Evolutionary conservation across 1,140 invertebrate genomes (phyloP).

Genomic region (Cotesia vestalis): DNA sequence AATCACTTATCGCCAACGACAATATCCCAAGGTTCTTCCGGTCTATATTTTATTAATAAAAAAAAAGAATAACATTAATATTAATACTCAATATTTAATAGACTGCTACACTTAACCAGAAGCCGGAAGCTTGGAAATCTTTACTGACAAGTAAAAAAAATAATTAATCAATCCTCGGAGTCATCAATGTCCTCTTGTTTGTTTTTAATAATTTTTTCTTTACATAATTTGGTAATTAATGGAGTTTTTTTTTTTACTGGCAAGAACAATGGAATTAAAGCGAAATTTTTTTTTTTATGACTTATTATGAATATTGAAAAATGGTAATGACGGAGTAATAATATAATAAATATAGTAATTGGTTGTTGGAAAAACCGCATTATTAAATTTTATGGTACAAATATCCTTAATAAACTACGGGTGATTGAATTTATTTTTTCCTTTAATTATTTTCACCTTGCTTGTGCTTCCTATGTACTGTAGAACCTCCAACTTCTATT

Average conservation of each 20-base stretch:
- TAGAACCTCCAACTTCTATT: slow-evolving; percentile 4
- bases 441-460: slow-evolving; percentile 31
- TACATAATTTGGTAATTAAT: too few relatives aligned
- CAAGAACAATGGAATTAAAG: too few relatives aligned
- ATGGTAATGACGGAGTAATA: not conserved
- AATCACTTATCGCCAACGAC: slow-evolving; percentile 3
- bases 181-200: too few relatives aligned
- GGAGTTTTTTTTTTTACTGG: too few relatives aligned
- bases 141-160: too few relatives aligned
- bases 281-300: too few relatives aligned
- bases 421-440: slow-evolving; percentile 20
- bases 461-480: slow-evolving; percentile 20
- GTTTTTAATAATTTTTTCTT: too few relatives aligned
- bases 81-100: too few relatives aligned
- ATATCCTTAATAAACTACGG: not conserved
- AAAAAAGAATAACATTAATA: not conserved
- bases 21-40: slow-evolving; percentile 22
- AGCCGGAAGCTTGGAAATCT: too few relatives aligned
- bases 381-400: slow-evolving; percentile 3
- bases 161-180: too few relatives aligned
- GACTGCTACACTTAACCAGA: too few relatives aligned
- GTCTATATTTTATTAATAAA: not conserved
- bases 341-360: not conserved
- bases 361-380: not conserved
- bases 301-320: too few relatives aligned